A percentile compares a stretch with the other conserved stretches of the same genome.
phyloP scores from a whole-genome alignment of 2,797 vertebrate genomes.

The Danio jaintianensis region DNA sequence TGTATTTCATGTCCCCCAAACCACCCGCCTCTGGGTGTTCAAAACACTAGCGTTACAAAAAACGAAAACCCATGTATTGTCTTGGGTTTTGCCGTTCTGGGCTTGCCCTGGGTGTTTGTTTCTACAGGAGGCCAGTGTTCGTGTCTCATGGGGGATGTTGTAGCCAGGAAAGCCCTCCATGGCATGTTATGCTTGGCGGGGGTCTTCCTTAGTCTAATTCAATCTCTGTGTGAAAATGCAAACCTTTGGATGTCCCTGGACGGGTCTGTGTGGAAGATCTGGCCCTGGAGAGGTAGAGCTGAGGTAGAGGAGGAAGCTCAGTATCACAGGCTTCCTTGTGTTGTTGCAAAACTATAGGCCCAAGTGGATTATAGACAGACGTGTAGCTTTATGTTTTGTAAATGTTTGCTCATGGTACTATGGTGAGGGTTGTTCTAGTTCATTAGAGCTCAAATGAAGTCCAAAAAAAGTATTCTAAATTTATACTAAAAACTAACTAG shows the following conservation, averaged over 20 bases:
- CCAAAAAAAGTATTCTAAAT: no score
- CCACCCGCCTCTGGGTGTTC: neutral
- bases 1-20: neutral
- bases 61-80: neutral
- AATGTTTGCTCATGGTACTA: neutral
- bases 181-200: conserved; percentile 66
- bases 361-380: neutral
- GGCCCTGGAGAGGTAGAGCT: conserved; percentile 11
- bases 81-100: conserved; percentile 64
- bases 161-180: conserved; percentile 55
- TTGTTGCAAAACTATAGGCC: conserved; percentile 10
- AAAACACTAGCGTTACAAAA: conserved; percentile 10
- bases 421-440: no score
- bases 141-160: conserved; percentile 47
- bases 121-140: conserved; percentile 54
- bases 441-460: no score
- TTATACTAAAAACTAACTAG: no score
- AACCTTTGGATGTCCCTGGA: conserved; percentile 71
- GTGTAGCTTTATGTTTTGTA: neutral
- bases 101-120: conserved; percentile 60
- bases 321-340: neutral
- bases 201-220: conserved; percentile 70
- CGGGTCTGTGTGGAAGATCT: conserved; percentile 8
- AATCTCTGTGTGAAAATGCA: conserved; percentile 80
- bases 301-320: conserved; percentile 12